Base-by-base conservation (phyloP, 2,888 invertebrate genomes). In the Ormyrus pomaceus region DNA sequence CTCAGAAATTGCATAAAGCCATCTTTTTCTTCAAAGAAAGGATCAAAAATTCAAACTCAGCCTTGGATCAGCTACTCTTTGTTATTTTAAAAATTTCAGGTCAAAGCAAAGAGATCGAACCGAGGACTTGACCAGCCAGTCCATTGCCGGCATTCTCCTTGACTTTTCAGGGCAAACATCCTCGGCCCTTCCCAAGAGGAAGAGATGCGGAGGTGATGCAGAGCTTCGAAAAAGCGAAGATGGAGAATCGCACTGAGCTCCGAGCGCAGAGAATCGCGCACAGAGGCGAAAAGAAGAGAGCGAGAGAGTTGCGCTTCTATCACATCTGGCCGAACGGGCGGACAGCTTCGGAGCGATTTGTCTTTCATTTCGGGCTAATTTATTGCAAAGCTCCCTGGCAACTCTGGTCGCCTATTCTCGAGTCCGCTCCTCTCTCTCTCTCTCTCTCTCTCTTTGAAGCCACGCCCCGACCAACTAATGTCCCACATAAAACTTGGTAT, bases 401-500 rank as follows among this genome's bases (percentile, higher is more conserved):
- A 86, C 86, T 85, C 84, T 82, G 76, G 83, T 82, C 82, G 84
- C 84, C 85, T 85, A 86, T 86, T 85, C 84, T 84, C 85, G 84
- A 85, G 84, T 84, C 84, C 72, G 73, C 83, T 66, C 82, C 61
- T 34, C 34, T 34, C 11, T n/a, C 46, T 64, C 77, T 58, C 55
- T 19, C 88, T 85, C 87, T 55, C 55, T n/a, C 48, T 9, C 10
- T 87, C 87, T 87, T 51, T 9, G 2, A 87, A 87, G 87, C 90
- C 90, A 90, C 90, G 90, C 90, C 90, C 89, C 89, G 87, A 87
- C 90, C 89, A 88, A 90, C 90, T 90, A 90, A 90, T 90, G 90
- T 90, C 90, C 90, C 89, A 90, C 90, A 90, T 90, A 90, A 90
- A 90, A 90, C 90, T 90, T 89, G 89, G 90, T 90, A 90, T 90